Base-by-base conservation (phyloP, 37 sponge, comb jelly and placozoan genomes). In the Mnemiopsis leidyi region DNA sequence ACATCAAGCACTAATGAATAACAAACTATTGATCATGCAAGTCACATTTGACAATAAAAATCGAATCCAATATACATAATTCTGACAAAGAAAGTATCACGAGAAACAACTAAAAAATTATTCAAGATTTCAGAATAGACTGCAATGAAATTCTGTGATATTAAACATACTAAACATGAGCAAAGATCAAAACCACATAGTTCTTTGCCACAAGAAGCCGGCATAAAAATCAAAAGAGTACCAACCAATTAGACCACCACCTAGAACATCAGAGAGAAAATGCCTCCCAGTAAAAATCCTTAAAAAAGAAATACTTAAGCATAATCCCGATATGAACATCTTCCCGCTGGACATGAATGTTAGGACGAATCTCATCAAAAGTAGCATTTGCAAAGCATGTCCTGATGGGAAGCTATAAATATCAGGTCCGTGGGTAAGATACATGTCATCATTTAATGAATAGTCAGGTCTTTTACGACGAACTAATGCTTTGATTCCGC, bases 391-490 rank as follows among this genome's bases (percentile, higher is more conserved):
- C 30, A 71, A n/a, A 71, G 75, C 75, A 18, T 71, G 75, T 23
- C 75, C 75, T 7, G 75, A 71, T 29, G 75, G 75, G 75, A 71
- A 71, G n/a, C 30, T 29, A 71, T 71, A 71, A n/a, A 71, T 71
- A 71, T 71, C 75, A 71, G 30, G 30, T 28, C 75, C 25, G 5
- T 28, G 26, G 5, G 75, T 71, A 23, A 71, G 30, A 71, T 71
- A 71, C 75, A 71, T 71, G 30, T 71, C 75, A 71, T 28, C n/a
- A 18, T 71, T 71, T 28, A 5, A 28, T n/a, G 75, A 71, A 28
- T 71, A 71, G 20, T 28, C 75, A 29, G 75, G 75, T 2, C 75
- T 13, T 71, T 71, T 28, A 7, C 75, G 26, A 23, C 30, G 5
- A n/a, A 71, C 75, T 25, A 71, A 7, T 29, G 30, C 75, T 28